Percentiles rank a stretch among this genome's conserved stretches.
These are phyloP conservation scores for Ooceraea biroi DNA, from an alignment of 1,140 invertebrate species.

Conservation along the genomic window DNA sequence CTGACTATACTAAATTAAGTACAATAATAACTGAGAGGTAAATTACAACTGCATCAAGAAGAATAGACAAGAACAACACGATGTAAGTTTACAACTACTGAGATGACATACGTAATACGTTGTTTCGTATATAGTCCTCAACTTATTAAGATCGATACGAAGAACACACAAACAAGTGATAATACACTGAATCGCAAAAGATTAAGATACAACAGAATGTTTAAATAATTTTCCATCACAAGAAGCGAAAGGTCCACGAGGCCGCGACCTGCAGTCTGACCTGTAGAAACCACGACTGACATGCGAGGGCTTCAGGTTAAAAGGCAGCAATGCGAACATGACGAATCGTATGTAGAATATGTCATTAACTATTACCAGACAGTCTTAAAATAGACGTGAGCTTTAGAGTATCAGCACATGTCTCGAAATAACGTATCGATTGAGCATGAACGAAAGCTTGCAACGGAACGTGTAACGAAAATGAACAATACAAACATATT, in stretches of 20 bases:
- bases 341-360: slow-evolving; percentile 56
- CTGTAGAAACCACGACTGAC: slow-evolving; percentile 13
- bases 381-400: slow-evolving; percentile 67
- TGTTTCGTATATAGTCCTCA: too few species aligned
- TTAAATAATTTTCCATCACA: neutral
- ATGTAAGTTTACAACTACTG: too few species aligned
- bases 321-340: slow-evolving; percentile 14
- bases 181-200: neutral
- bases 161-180: neutral
- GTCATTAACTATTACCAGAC: slow-evolving; percentile 55
- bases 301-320: slow-evolving; percentile 11
- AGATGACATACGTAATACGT: too few species aligned
- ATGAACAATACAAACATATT: neutral
- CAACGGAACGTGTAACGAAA: slow-evolving; percentile 46
- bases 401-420: slow-evolving; percentile 59
- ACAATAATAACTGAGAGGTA: neutral
- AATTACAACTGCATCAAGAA: too few species aligned
- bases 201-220: neutral
- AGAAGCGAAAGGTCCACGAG: neutral
- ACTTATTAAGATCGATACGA: too few species aligned
- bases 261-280: neutral
- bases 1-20: neutral
- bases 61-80: too few species aligned
- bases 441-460: slow-evolving; percentile 49
- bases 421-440: slow-evolving; percentile 72